Evolutionary conservation across 2,797 vertebrate genomes (phyloP).

Genomic region (Rallus crepitans): DNA sequence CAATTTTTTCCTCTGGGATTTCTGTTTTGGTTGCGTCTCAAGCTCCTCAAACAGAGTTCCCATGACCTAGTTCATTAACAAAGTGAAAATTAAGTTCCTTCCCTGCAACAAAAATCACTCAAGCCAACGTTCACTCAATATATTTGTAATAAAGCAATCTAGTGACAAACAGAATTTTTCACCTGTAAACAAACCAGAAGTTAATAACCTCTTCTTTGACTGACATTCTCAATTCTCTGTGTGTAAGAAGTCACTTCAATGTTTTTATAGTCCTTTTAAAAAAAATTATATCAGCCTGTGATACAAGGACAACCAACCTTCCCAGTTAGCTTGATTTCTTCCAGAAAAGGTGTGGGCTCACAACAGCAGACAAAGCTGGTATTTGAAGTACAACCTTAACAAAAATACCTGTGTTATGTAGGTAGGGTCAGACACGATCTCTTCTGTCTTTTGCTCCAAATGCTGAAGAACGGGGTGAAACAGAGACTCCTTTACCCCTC

Average conservation of each 20-base stretch:
- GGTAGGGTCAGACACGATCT: conserved; percentile 87
- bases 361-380: neutral
- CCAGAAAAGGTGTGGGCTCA: neutral
- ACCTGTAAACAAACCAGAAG: neutral
- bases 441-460: conserved; percentile 85
- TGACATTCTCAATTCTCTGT: neutral
- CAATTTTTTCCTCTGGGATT: conserved; percentile 76
- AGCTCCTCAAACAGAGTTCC: conserved; percentile 80
- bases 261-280: neutral
- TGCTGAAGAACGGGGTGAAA: conserved; percentile 83
- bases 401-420: conserved; percentile 86
- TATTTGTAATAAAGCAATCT: neutral
- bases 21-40: conserved; percentile 59
- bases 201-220: neutral
- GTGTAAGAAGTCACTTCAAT: neutral
- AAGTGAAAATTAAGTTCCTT: neutral
- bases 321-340: neutral
- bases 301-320: neutral
- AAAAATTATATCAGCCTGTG: neutral
- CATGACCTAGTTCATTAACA: conserved; percentile 80
- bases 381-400: neutral
- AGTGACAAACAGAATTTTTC: neutral
- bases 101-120: neutral
- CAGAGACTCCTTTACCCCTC: conserved; percentile 65
- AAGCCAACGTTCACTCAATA: neutral